Evolutionary conservation across 2,888 invertebrate genomes (phyloP).

Genomic region (Macrophya annulata): DNA sequence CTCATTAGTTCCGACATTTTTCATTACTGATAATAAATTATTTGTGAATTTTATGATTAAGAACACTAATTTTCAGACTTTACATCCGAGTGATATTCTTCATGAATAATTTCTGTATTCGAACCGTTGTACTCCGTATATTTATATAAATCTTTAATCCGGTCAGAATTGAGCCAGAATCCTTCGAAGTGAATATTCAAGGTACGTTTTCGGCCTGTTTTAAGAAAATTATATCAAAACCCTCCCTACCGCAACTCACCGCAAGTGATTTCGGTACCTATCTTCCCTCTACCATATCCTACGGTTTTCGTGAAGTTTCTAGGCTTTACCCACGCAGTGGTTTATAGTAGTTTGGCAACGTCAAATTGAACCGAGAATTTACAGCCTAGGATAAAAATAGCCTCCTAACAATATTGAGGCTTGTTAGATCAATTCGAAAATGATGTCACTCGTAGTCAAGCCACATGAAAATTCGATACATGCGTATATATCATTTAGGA

Average conservation of each 20-base stretch:
- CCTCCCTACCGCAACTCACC: background rate
- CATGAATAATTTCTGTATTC: background rate
- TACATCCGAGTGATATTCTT: background rate
- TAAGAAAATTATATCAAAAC: constrained; percentile 31
- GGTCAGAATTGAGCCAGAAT: constrained; percentile 5
- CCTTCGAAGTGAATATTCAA: constrained; percentile 23
- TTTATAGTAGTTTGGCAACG: constrained; percentile 14
- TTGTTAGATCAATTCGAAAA: constrained; percentile 12
- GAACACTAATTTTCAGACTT: background rate
- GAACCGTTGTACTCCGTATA: background rate
- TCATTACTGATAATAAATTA: background rate
- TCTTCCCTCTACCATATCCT: background rate
- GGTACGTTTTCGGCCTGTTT: background rate
- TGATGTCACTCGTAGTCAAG: constrained; percentile 33
- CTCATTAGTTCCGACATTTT: background rate
- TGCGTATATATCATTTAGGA: background rate
- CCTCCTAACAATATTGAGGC: background rate
- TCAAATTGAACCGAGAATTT: background rate
- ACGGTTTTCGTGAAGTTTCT: constrained; percentile 5
- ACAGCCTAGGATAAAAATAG: background rate
- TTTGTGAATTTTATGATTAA: background rate
- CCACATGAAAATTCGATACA: background rate
- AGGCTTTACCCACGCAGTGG: background rate
- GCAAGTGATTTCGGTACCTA: constrained; percentile 26
- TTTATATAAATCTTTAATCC: background rate